phyloP scores from a whole-genome alignment of 2,113 vertebrate species.

The Psittacus erithacus region DNA sequence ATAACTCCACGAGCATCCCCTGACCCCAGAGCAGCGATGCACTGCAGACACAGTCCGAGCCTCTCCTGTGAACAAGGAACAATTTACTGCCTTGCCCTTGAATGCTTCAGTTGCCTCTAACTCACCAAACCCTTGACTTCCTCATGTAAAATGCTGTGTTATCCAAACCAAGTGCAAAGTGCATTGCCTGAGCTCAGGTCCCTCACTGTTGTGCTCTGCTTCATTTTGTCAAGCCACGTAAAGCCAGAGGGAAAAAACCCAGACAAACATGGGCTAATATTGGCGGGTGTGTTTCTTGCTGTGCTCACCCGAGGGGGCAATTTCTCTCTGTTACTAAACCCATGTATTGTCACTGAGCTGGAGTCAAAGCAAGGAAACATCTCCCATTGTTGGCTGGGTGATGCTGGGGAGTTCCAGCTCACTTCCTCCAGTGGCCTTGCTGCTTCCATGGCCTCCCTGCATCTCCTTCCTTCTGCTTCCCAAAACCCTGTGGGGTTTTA shows the following conservation, averaged over 20 bases:
- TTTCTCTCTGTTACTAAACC: background rate
- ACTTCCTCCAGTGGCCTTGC: background rate
- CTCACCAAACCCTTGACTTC: background rate
- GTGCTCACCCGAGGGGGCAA: background rate
- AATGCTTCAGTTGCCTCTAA: background rate
- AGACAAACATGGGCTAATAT: background rate
- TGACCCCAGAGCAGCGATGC: rapidly evolving
- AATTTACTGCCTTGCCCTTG: background rate
- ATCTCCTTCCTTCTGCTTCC: background rate
- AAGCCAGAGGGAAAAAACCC: background rate
- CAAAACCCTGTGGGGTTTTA: rapidly evolving
- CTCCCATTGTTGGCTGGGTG: background rate
- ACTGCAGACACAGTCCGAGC: rapidly evolving
- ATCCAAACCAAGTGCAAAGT: background rate
- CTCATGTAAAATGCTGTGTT: background rate
- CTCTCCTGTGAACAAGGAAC: background rate
- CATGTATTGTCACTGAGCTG: rapidly evolving
- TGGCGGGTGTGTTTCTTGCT: background rate
- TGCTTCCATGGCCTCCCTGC: background rate
- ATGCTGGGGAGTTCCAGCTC: background rate
- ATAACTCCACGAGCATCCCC: background rate
- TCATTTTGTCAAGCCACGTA: background rate
- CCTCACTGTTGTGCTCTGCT: background rate
- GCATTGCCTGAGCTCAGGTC: background rate
- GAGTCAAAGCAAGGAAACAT: background rate